Evolutionary conservation across 2,113 vertebrate species (phyloP).

Genomic region (Sebastes schlegelii): DNA sequence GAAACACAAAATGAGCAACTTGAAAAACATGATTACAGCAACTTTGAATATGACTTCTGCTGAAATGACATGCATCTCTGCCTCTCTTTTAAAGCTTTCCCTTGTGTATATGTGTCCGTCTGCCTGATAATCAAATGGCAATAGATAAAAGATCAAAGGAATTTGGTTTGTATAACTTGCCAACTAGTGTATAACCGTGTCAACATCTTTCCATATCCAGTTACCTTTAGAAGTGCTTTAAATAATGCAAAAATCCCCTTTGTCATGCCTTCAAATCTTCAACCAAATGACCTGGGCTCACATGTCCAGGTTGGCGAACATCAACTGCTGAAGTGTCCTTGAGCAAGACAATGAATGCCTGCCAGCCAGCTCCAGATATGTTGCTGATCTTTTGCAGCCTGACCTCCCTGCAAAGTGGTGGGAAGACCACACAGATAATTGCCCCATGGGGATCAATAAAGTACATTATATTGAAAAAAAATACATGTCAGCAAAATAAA

Average conservation of each 20-base stretch:
- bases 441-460: slow-evolving; percentile 21
- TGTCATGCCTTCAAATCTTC: slow-evolving; percentile 10
- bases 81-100: background rate
- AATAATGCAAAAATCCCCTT: background rate
- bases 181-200: background rate
- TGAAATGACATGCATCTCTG: background rate
- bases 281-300: background rate
- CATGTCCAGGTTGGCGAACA: background rate
- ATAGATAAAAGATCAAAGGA: background rate
- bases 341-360: slow-evolving; percentile 6
- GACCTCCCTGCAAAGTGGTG: slow-evolving; percentile 15
- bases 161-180: background rate
- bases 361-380: background rate
- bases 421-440: slow-evolving; percentile 8
- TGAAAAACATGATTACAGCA: background rate
- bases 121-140: background rate
- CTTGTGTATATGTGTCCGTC: background rate
- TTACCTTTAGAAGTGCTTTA: background rate
- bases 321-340: background rate
- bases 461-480: slow-evolving; percentile 1
- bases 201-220: background rate
- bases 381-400: background rate
- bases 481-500: background rate
- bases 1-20: background rate
- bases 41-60: background rate